Base-by-base conservation (phyloP, 2,888 invertebrate genomes). In the Lypha dubia region DNA sequence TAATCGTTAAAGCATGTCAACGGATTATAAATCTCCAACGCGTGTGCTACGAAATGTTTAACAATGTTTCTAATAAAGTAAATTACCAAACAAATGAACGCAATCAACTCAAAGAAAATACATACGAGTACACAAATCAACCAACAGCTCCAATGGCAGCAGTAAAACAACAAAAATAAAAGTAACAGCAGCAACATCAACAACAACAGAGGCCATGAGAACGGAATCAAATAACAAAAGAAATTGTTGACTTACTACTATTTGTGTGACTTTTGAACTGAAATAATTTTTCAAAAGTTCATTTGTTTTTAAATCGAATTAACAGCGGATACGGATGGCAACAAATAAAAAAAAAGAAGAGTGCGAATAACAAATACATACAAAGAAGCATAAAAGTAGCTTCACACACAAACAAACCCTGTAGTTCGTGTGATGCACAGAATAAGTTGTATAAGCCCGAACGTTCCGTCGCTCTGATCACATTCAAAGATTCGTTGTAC, bases 31-130 rank as follows among this genome's bases (percentile, higher is more conserved):
- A 22, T 53, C 28, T n/a, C 24, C 3, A 53, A 56, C 44, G 1
- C n/a, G 53, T 56, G 22, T 56, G 56, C 9, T 3, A 32, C n/a
- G 22, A 46, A 46, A 46, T 56, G 22, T 44, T 6, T 22, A 32
- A 67, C 44, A 28, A 67, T 58, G 24, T 49, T 77, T 60, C 49
- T 28, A 20, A 41, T 51, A 51, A 76, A 41, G 22, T 71, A 77
- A 82, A 71, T 77, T 81, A 62, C 8, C 22, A 46, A 77, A 82
- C 76, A 77, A 82, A 77, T 71, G 71, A 82, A 82, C 75, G 71
- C 82, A 82, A 82, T 82, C 71, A 76, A 5, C 38, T 35, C 56
- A 76, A 49, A 7, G 17, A 24, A 46, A 71, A 76, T 71, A 67
- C 63, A 17, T 35, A 9, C 13, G 24, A 71, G 71, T 71, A 67